Conservation (phyloP, 2,113 vertebrate genomes). For the Philantomba maxwellii region DNA sequence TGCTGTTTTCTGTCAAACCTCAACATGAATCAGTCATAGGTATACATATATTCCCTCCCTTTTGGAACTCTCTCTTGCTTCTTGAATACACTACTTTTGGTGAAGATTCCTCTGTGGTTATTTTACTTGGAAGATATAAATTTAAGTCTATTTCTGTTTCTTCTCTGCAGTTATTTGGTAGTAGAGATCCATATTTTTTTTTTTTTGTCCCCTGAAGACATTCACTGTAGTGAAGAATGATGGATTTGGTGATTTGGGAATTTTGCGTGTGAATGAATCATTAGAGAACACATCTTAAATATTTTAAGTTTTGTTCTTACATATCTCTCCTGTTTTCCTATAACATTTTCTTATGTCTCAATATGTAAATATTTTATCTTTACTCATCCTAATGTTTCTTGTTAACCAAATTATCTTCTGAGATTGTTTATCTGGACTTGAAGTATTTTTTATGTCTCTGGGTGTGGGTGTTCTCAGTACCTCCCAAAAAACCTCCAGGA, state of each 20-base stretch:
- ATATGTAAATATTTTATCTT: conserved; percentile 42
- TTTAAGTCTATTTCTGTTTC: conserved; percentile 25
- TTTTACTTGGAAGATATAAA: conserved; percentile 38
- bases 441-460: conserved; percentile 51
- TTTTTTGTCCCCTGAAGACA: conserved; percentile 17
- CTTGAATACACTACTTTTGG: neutral
- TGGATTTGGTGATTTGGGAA: neutral
- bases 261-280: neutral
- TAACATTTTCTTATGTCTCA: conserved; percentile 11
- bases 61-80: neutral
- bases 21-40: neutral
- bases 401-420: conserved; percentile 46
- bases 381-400: conserved; percentile 28
- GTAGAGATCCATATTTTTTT: neutral
- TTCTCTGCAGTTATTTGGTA: conserved; percentile 29
- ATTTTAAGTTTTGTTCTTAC: neutral
- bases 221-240: neutral
- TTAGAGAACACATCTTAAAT: neutral
- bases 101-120: conserved; percentile 26
- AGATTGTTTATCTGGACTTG: conserved; percentile 53
- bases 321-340: neutral
- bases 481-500: conserved; percentile 56
- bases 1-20: neutral
- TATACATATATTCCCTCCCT: neutral
- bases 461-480: conserved; percentile 59